Conservation (phyloP, 2,888 invertebrate genomes). For the Macrostomum cliftonense region DNA sequence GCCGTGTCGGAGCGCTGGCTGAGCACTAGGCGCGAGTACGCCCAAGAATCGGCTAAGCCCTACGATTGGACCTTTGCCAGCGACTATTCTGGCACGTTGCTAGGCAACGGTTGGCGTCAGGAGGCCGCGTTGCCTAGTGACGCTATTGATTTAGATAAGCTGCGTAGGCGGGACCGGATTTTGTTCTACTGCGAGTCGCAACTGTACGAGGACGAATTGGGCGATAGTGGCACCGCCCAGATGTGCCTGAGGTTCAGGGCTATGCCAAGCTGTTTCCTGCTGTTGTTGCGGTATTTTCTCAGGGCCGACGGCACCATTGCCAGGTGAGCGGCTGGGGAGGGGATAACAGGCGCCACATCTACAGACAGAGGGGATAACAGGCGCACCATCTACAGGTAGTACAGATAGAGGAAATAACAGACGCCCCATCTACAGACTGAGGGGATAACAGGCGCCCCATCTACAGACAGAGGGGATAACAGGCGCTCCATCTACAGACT, state of each 20-base stretch:
- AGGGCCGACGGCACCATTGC: slow-evolving; percentile 57
- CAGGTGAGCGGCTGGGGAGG: neutral
- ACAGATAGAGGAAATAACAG: no score
- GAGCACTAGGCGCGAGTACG: slow-evolving; percentile 48
- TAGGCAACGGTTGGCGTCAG: no score
- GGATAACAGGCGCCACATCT: no score
- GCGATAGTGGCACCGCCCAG: slow-evolving; percentile 84
- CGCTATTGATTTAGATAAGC: slow-evolving; percentile 62
- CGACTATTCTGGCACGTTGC: slow-evolving; percentile 57
- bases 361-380: no score
- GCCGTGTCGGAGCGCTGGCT: slow-evolving; percentile 43
- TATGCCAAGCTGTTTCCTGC: slow-evolving; percentile 80
- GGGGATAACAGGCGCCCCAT: no score
- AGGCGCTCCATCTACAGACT: no score
- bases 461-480: no score
- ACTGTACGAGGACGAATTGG: slow-evolving; percentile 89
- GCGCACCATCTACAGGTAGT: no score
- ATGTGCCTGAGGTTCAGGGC: slow-evolving; percentile 81
- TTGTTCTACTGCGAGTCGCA: slow-evolving; percentile 78
- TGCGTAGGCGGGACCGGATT: slow-evolving; percentile 73
- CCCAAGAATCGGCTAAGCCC: slow-evolving; percentile 54
- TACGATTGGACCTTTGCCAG: slow-evolving; percentile 97
- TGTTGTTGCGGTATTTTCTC: slow-evolving; percentile 70
- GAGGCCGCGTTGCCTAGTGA: slow-evolving; percentile 42
- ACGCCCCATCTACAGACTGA: no score